phyloP scores from a whole-genome alignment of 2,113 vertebrate genomes.

The Emberiza fucata region DNA sequence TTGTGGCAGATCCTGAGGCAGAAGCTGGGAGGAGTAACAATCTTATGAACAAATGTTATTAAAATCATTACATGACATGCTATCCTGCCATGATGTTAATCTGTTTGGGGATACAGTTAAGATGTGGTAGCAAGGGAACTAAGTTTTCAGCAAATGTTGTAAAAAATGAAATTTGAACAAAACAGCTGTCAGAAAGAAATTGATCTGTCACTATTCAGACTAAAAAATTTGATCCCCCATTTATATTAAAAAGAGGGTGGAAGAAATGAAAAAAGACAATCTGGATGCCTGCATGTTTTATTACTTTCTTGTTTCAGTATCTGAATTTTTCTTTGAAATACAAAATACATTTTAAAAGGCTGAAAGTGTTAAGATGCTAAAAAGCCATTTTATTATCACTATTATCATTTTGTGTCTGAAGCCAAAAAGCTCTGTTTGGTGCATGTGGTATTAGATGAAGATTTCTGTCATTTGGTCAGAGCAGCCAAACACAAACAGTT shows the following conservation, averaged over 20 bases:
- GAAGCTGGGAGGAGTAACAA: slow-evolving; percentile 24
- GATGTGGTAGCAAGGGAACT: neutral
- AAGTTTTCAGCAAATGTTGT: neutral
- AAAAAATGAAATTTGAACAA: neutral
- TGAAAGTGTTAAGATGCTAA: neutral
- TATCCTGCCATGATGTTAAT: slow-evolving; percentile 18
- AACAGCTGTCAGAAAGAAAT: neutral
- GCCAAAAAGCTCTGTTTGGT: neutral
- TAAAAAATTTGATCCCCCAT: neutral
- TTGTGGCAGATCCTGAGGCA: slow-evolving; percentile 12
- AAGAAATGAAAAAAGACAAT: neutral
- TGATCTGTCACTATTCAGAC: neutral
- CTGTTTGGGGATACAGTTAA: neutral
- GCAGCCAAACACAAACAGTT: neutral
- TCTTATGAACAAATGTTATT: slow-evolving; percentile 36
- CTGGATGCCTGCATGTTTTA: neutral
- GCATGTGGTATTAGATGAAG: neutral
- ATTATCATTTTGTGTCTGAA: neutral
- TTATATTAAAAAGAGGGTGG: neutral
- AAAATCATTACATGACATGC: slow-evolving; percentile 27
- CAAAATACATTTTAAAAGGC: neutral
- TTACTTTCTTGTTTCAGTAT: neutral
- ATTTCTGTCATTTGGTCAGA: neutral
- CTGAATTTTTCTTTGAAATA: neutral
- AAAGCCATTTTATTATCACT: neutral